These are phyloP conservation scores for Anhinga rufa DNA, from an alignment of 2,113 vertebrate genomes.

Conservation along the genomic window DNA sequence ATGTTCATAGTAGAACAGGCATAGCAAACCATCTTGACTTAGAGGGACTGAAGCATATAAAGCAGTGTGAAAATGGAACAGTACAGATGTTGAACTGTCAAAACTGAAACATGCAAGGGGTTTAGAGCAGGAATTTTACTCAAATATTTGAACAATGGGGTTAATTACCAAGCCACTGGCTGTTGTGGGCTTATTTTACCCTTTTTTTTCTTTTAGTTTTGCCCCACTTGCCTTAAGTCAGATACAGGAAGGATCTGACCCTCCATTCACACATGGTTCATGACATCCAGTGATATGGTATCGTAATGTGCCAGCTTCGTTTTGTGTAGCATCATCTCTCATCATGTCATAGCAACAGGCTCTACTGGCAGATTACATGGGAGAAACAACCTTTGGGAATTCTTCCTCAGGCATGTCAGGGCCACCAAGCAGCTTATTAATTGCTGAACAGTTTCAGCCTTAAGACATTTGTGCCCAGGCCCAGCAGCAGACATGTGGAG, in stretches of 20 bases:
- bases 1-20: not conserved
- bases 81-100: not conserved
- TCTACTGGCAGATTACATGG: not conserved
- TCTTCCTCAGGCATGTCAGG: not conserved
- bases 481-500: not conserved
- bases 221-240: not conserved
- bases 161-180: not conserved
- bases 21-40: not conserved
- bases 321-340: not conserved
- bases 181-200: not conserved
- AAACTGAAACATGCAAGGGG: not conserved
- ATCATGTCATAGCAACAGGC: not conserved
- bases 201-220: not conserved
- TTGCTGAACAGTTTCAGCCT: not conserved
- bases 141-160: not conserved
- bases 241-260: not conserved
- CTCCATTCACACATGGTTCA: accelerated
- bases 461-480: not conserved
- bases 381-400: not conserved
- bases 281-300: not conserved
- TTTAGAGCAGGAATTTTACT: not conserved
- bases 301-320: not conserved
- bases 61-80: not conserved
- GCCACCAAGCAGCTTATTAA: not conserved
- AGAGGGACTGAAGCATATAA: not conserved